Evolutionary conservation across 2,888 invertebrate species (phyloP).

Genomic region (Dolomedes plantarius): DNA sequence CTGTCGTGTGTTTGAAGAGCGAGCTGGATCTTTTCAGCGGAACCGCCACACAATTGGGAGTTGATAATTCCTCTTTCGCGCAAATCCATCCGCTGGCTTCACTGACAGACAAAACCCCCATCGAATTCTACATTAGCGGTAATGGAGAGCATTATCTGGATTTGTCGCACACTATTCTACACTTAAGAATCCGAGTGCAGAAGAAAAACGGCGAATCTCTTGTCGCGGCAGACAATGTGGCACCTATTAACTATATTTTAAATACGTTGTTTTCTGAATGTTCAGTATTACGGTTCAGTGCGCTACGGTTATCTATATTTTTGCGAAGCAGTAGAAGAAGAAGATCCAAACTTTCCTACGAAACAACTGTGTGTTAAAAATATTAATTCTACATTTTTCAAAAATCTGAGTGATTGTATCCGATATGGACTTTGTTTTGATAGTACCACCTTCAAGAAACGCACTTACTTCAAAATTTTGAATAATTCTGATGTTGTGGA

Average conservation of each 20-base stretch:
- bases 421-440: no score
- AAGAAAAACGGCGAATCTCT: not conserved
- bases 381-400: no score
- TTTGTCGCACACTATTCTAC: conserved; percentile 16
- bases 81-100: conserved; percentile 22
- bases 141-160: conserved; percentile 21
- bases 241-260: conserved; percentile 30
- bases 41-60: not conserved
- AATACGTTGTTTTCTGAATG: conserved; percentile 42
- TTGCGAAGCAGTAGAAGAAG: no score
- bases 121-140: conserved; percentile 27
- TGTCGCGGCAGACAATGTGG: not conserved
- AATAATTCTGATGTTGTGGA: no score
- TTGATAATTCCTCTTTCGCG: not conserved
- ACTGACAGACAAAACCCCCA: not conserved
- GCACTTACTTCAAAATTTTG: no score
- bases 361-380: no score
- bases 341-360: no score
- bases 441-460: no score
- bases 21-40: not conserved
- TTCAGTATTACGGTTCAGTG: no score
- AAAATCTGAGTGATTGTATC: no score
- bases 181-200: conserved; percentile 19
- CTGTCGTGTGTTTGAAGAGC: not conserved
- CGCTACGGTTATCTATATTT: no score